phyloP scores from a whole-genome alignment of 2,888 invertebrate genomes.

The Drosophila bunnanda region DNA sequence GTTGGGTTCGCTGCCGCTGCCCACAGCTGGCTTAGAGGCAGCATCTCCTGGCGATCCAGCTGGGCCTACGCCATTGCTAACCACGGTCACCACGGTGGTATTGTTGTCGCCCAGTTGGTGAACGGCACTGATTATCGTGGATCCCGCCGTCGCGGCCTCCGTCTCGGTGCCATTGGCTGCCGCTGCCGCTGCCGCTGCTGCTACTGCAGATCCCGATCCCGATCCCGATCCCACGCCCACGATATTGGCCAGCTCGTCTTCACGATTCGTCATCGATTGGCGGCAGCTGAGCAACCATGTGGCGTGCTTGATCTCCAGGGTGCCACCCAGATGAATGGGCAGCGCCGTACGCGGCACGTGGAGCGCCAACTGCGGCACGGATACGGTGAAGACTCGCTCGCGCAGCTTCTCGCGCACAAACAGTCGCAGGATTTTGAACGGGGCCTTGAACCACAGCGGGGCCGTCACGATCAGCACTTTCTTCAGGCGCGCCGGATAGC shows the following conservation, averaged over 20 bases:
- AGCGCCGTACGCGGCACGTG: conserved; percentile 96
- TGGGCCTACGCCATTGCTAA: conserved; percentile 67
- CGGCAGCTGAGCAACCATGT: conserved; percentile 92
- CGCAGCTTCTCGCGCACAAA: conserved; percentile 98
- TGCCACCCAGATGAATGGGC: conserved; percentile 95
- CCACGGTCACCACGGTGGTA: conserved; percentile 53
- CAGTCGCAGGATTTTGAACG: conserved; percentile 96
- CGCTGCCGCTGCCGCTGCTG: conserved; percentile 22
- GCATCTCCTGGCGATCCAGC: neutral
- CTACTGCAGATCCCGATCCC: conserved; percentile 9
- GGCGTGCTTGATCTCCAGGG: conserved; percentile 93
- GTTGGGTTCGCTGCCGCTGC: conserved; percentile 68
- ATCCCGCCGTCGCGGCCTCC: conserved; percentile 40
- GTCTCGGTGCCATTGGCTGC: conserved; percentile 27
- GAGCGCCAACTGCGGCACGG: conserved; percentile 93
- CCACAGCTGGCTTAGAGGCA: neutral
- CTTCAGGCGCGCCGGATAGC: conserved; percentile 98
- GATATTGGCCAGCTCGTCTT: conserved; percentile 85
- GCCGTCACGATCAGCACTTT: conserved; percentile 99
- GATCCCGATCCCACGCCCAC: conserved; percentile 69
- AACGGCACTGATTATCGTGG: conserved; percentile 29
- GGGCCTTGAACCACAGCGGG: conserved; percentile 99
- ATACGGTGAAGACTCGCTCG: conserved; percentile 97
- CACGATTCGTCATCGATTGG: conserved; percentile 93
- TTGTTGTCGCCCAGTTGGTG: conserved; percentile 50